Evolutionary conservation across 2,888 invertebrate species (phyloP), one percentile per base, ranked within the genome.

Genomic region (Biston betularia): DNA sequence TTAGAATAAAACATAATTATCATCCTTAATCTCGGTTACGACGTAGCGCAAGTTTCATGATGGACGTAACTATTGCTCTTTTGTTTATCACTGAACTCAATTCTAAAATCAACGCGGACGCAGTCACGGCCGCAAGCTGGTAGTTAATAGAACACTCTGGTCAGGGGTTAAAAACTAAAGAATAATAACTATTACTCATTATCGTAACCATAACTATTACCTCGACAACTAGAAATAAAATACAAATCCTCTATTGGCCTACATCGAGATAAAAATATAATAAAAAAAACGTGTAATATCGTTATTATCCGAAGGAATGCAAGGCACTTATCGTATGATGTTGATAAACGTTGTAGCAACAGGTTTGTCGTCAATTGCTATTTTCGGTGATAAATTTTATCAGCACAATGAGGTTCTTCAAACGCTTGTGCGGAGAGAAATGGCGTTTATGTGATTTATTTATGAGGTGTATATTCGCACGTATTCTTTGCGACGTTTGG

Each of bases 221-320:
- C 6, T 54, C 35, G 15, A 45, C 34, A 56, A 12, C 10, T 14
- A 42, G 24, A 55, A 44, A 46, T 45, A 34, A 50, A 64, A 49
- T 65, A 61, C 59, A 58, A 49, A 61, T 54, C 52, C 63, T 50
- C 50, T 66, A 62, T 68, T 68, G 63, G 54, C 58, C 75, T 71
- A 67, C 65, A 75, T 72, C 68, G 71, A 76, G 79, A 82, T 82
- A 65, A 60, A 40, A 45, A 60, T 42, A 49, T 60, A 52, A 60
- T 54, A 54, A 79, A 78, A 75, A 70, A 66, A 60, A 66, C 70
- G 68, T 50, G 62, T 72, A 67, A 55, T 65, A 63, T 57, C 62
- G 56, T 66, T 70, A 82, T 82, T 77, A 82, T 81, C 80, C 72
- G 77, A 73, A 81, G 76, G 82, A 80, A 83, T 82, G 79, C 79